Conservation (phyloP, 2,888 invertebrate species). For the Deilephila porcellus region DNA sequence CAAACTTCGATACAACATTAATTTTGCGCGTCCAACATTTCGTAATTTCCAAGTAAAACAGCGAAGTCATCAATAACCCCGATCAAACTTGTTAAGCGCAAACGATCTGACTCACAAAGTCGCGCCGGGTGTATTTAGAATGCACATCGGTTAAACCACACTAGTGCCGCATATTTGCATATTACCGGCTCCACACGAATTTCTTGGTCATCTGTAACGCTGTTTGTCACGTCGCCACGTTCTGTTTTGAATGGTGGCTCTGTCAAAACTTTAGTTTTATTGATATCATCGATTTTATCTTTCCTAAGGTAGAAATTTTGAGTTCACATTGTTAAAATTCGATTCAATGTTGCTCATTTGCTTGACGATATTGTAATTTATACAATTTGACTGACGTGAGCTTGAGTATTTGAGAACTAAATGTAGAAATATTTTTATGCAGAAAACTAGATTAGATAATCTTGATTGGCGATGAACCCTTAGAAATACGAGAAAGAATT, state of each 20-base stretch:
- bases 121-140: conserved; percentile 40
- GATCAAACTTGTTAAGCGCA: conserved; percentile 55
- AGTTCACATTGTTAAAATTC: no score
- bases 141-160: conserved; percentile 37
- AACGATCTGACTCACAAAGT: conserved; percentile 49
- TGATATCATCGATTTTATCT: background rate
- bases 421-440: no score
- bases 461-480: no score
- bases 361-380: no score
- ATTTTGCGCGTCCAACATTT: conserved; percentile 39
- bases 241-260: background rate
- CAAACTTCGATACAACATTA: conserved; percentile 38
- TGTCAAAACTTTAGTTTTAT: background rate
- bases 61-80: conserved; percentile 56
- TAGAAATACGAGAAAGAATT: no score
- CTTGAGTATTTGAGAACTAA: no score
- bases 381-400: no score
- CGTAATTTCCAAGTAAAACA: conserved; percentile 44
- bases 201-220: conserved; percentile 33
- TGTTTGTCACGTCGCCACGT: conserved; percentile 29
- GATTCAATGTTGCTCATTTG: no score
- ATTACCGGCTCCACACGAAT: conserved; percentile 36
- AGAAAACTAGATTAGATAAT: no score
- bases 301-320: no score
- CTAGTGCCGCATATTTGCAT: conserved; percentile 36